Evolutionary conservation across 1,140 invertebrate species (phyloP).

Genomic region (Sycophaga agraensis): DNA sequence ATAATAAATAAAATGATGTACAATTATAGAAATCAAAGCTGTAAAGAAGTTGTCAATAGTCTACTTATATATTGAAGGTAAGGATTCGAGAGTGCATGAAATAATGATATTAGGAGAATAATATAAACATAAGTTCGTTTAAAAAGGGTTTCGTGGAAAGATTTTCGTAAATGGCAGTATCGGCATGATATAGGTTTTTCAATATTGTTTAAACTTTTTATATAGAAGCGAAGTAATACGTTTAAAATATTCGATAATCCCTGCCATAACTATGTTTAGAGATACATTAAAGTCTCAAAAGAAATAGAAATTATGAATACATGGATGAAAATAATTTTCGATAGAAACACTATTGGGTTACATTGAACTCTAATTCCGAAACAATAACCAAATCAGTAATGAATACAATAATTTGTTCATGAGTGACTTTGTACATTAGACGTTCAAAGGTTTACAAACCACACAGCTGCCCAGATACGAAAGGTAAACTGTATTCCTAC

Average conservation of each 20-base stretch:
- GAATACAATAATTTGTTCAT: not conserved
- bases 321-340: no score
- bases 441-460: not conserved
- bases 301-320: not conserved
- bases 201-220: slow-evolving; percentile 3
- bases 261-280: no score
- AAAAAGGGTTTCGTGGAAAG: slow-evolving; percentile 33
- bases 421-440: not conserved
- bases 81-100: slow-evolving; percentile 9
- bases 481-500: not conserved
- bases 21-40: slow-evolving; percentile 5
- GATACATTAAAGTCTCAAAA: not conserved
- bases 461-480: not conserved
- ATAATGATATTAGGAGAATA: not conserved
- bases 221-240: not conserved
- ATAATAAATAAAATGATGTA: not conserved
- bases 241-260: not conserved
- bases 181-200: slow-evolving; percentile 41
- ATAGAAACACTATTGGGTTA: not conserved
- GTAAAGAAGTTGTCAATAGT: slow-evolving; percentile 17
- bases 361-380: not conserved
- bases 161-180: slow-evolving; percentile 48
- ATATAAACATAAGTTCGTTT: slow-evolving; percentile 15
- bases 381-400: not conserved
- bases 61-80: slow-evolving; percentile 10